phyloP scores from a whole-genome alignment of 2,888 invertebrate species.

The Agrochola circellaris region DNA sequence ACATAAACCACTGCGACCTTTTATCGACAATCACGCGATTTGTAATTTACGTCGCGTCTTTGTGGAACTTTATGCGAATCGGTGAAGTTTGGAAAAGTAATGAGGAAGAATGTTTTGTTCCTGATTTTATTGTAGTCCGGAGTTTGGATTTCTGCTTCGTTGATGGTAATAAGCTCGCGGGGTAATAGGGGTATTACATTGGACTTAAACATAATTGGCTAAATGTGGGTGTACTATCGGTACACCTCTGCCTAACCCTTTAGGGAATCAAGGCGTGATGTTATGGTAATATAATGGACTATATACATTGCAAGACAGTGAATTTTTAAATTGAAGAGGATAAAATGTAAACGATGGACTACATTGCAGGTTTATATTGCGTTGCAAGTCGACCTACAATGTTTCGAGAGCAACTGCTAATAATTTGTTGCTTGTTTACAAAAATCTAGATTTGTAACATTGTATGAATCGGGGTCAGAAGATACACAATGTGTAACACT shows the following conservation, averaged over 20 bases:
- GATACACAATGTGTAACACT: conserved; percentile 28
- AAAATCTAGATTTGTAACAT: conserved; percentile 48
- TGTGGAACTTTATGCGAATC: conserved; percentile 17
- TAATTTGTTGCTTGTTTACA: conserved; percentile 46
- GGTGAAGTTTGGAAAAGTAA: conserved; percentile 6
- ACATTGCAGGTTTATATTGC: conserved; percentile 23
- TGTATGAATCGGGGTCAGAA: conserved; percentile 35
- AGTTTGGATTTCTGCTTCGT: background rate
- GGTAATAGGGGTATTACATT: background rate
- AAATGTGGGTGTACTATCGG: background rate
- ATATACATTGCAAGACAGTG: background rate
- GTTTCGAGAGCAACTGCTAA: conserved; percentile 9
- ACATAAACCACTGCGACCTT: conserved; percentile 82
- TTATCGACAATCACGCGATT: conserved; percentile 69
- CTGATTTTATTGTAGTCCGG: background rate
- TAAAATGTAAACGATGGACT: conserved; percentile 7
- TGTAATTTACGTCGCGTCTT: conserved; percentile 47
- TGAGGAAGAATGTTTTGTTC: conserved; percentile 2
- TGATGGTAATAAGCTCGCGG: background rate
- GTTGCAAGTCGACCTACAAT: conserved; percentile 44
- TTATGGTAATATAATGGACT: background rate
- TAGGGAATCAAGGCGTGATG: background rate
- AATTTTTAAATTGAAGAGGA: background rate
- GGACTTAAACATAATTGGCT: background rate
- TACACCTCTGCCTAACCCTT: background rate